These are phyloP conservation scores for Antheraea mylitta DNA, from an alignment of 1,140 invertebrate species.

Conservation along the genomic window DNA sequence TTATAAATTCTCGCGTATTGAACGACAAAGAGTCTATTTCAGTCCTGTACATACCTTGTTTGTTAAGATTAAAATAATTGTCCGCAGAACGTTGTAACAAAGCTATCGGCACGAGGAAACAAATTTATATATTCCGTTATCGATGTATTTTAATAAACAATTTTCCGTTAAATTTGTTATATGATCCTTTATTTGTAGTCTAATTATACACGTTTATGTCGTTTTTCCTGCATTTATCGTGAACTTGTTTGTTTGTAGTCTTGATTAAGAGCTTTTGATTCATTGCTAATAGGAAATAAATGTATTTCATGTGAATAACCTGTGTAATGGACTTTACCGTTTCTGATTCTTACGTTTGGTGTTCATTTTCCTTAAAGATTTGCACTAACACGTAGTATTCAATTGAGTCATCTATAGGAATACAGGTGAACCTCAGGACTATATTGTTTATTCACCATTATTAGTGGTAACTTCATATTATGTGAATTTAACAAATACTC, in stretches of 20 bases:
- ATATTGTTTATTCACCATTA: neutral
- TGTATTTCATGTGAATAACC: neutral
- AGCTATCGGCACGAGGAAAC: slow-evolving; percentile 8
- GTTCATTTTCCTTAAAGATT: slow-evolving; percentile 1
- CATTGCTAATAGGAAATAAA: slow-evolving; percentile 8
- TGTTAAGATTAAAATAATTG: slow-evolving; percentile 3
- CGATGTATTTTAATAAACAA: slow-evolving; percentile 8
- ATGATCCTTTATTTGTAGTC: slow-evolving; percentile 1
- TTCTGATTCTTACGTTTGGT: neutral
- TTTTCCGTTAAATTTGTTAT: slow-evolving; percentile 11
- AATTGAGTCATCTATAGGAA: neutral
- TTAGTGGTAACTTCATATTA: neutral
- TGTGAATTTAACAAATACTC: neutral
- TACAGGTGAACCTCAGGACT: neutral
- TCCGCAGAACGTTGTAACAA: neutral
- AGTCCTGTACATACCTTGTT: neutral
- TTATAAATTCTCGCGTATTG: neutral
- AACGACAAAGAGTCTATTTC: neutral
- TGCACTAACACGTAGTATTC: neutral
- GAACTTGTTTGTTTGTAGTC: slow-evolving; percentile 13
- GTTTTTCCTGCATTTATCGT: slow-evolving; percentile 11
- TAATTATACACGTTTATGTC: neutral
- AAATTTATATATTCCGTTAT: slow-evolving; percentile 2
- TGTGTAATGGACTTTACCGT: slow-evolving; percentile 10
- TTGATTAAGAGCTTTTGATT: slow-evolving; percentile 9